Percentiles rank a stretch among this genome's conserved stretches.
Evolutionary conservation across 2,113 vertebrate species (phyloP).

Genomic region (Macrotus californicus): DNA sequence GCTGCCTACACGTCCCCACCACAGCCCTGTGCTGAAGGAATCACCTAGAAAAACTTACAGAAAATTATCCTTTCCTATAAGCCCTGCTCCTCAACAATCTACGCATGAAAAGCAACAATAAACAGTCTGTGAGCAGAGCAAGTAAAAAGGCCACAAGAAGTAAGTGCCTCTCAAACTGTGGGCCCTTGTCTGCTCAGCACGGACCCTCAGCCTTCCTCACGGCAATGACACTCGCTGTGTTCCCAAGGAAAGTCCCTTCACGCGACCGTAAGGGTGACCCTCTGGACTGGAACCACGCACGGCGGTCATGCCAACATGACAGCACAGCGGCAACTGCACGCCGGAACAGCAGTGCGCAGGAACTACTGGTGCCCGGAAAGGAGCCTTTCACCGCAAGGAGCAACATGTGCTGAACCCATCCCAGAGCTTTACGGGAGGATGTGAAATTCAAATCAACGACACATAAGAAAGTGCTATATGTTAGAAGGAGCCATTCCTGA

Average conservation of each 20-base stretch:
- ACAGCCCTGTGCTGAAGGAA: not conserved
- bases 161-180: not conserved
- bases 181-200: not conserved
- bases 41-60: not conserved
- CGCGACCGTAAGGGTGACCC: not conserved
- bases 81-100: not conserved
- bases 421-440: not conserved
- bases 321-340: constrained; percentile 31
- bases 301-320: fast-evolving
- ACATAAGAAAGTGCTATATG: not conserved
- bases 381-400: not conserved
- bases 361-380: not conserved
- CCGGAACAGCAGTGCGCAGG: constrained; percentile 40
- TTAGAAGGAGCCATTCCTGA: not conserved
- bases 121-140: not conserved
- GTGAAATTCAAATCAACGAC: constrained; percentile 18
- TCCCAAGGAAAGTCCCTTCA: not conserved
- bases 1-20: not conserved
- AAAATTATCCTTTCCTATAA: not conserved
- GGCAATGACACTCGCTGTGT: constrained; percentile 16
- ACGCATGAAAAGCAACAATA: not conserved
- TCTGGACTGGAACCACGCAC: not conserved
- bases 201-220: not conserved
- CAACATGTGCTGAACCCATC: not conserved
- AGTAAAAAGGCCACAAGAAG: not conserved